phyloP scores from a whole-genome alignment of 2,113 vertebrate species.

The Desmodus rotundus region DNA sequence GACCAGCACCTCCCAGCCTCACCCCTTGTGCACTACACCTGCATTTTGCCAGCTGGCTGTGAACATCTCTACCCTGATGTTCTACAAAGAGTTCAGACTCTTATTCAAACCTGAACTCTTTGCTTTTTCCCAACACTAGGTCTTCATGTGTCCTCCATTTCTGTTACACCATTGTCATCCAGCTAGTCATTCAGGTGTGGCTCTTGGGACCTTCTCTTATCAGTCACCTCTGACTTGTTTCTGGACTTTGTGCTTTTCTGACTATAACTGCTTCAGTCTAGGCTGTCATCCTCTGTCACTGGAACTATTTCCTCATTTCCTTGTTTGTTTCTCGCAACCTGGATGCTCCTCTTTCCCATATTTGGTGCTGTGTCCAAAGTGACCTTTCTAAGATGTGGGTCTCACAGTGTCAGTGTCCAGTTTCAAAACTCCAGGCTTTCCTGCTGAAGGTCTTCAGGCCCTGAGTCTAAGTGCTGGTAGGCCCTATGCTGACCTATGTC shows the following conservation, averaged over 20 bases:
- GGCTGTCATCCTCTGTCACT: neutral
- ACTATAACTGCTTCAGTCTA: neutral
- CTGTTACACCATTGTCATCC: neutral
- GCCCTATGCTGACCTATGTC: neutral
- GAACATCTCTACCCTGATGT: neutral
- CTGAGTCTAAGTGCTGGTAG: neutral
- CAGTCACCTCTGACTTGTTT: neutral
- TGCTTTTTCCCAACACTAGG: neutral
- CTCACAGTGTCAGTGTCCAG: neutral
- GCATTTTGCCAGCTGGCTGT: neutral
- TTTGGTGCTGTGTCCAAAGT: neutral
- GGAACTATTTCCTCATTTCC: neutral
- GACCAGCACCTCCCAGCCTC: neutral
- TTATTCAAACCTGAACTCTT: neutral
- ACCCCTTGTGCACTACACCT: neutral
- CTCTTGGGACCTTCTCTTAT: neutral
- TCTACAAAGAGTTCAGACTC: neutral
- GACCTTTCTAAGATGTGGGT: neutral
- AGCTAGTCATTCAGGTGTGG: neutral
- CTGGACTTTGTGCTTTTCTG: neutral
- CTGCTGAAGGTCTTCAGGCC: neutral
- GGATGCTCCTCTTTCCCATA: neutral
- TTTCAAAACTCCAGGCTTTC: neutral
- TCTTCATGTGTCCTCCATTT: neutral
- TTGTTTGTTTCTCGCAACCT: neutral